These are phyloP conservation scores for Myoxocephalus aenaeus DNA, from an alignment of 2,797 vertebrate genomes.

Conservation along the genomic window DNA sequence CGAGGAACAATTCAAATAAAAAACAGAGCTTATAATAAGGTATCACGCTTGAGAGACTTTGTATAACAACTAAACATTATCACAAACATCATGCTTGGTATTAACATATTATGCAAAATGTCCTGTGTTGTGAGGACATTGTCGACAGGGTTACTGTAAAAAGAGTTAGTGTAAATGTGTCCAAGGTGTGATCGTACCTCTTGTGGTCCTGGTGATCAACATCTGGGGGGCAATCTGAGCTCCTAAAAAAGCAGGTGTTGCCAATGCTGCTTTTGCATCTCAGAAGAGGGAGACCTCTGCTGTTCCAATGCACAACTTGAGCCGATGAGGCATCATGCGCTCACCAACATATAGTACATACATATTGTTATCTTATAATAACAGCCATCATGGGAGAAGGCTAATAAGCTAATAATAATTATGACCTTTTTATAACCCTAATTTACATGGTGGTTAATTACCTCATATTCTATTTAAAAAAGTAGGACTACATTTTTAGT, in stretches of 20 bases:
- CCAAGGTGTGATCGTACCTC: neutral
- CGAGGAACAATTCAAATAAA: neutral
- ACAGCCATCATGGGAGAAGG: neutral
- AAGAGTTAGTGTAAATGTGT: neutral
- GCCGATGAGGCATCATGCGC: neutral
- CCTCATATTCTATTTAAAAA: neutral
- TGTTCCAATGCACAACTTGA: constrained; percentile 4
- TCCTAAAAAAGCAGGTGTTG: neutral
- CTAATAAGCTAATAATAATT: neutral
- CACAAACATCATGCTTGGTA: neutral
- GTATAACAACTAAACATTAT: neutral
- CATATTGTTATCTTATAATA: neutral
- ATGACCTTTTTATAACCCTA: neutral
- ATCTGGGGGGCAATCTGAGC: neutral
- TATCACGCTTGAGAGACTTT: neutral
- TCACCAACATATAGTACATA: neutral
- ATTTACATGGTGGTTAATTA: neutral
- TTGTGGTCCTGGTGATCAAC: neutral
- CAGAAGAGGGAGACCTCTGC: constrained; percentile 40
- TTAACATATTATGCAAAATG: neutral
- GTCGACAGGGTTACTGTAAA: too few species aligned
- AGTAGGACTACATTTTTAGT: neutral
- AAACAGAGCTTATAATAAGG: neutral
- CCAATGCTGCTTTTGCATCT: neutral
- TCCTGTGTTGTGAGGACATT: neutral